phyloP scores from a whole-genome alignment of 1,140 invertebrate genomes.

The Diachasma alloeum region DNA sequence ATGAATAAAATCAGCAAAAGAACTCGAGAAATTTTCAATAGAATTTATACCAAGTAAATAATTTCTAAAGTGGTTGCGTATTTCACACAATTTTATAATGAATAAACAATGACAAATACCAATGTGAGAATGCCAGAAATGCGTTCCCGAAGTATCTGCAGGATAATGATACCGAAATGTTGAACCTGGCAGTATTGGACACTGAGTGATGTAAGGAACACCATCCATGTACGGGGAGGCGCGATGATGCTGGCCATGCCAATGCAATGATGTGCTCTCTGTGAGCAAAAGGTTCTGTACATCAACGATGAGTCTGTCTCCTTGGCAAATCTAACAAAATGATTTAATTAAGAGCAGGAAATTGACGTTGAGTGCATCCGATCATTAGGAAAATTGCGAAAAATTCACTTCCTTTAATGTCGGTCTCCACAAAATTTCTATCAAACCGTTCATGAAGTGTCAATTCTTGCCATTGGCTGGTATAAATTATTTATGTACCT shows the following conservation, averaged over 20 bases:
- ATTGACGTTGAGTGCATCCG: too few relatives aligned
- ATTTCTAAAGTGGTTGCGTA: too few relatives aligned
- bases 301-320: background rate
- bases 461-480: background rate
- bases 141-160: background rate
- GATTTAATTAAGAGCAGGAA: too few relatives aligned
- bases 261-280: background rate
- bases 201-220: background rate
- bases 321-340: background rate
- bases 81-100: too few relatives aligned
- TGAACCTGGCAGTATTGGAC: background rate
- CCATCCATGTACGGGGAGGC: background rate
- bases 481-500: constrained; percentile 65
- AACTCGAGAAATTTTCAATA: too few relatives aligned
- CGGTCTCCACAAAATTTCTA: too few relatives aligned
- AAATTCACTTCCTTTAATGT: too few relatives aligned
- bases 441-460: background rate
- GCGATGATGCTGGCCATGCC: background rate
- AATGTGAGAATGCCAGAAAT: constrained; percentile 42
- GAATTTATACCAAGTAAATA: too few relatives aligned
- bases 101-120: constrained; percentile 34
- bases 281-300: background rate
- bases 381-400: too few relatives aligned
- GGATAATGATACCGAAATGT: background rate
- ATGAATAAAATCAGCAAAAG: too few relatives aligned